Evolutionary conservation across 2,888 invertebrate species (phyloP).

Genomic region (Brachypalpus laphriformis): DNA sequence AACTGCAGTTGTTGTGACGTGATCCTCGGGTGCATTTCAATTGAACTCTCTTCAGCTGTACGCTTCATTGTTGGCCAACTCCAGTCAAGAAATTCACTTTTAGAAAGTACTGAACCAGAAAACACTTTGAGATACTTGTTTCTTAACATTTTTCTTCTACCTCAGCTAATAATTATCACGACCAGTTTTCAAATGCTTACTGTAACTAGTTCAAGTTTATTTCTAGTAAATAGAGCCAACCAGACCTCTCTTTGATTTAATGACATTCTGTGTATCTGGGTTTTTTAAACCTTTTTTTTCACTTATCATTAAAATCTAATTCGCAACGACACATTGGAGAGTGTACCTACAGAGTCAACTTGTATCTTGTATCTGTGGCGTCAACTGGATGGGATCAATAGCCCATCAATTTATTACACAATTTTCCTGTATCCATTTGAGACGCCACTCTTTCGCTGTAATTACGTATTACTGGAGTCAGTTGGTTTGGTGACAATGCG

Average conservation of each 20-base stretch:
- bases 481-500: not conserved
- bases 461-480: constrained; percentile 9
- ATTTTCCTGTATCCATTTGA: not conserved
- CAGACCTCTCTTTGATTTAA: constrained; percentile 10
- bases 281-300: not conserved
- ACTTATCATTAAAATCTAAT: constrained; percentile 17
- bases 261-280: constrained; percentile 14
- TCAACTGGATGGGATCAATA: constrained; percentile 32
- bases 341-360: not conserved
- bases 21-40: constrained; percentile 33
- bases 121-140: constrained; percentile 41
- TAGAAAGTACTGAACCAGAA: constrained; percentile 63
- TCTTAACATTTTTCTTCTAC: not conserved
- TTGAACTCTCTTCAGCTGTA: constrained; percentile 14
- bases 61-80: not conserved
- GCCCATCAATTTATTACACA: constrained; percentile 8
- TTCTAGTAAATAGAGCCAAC: constrained; percentile 18
- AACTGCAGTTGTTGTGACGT: constrained; percentile 2
- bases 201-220: constrained; percentile 59
- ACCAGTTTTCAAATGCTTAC: constrained; percentile 47
- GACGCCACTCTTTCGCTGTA: constrained; percentile 6
- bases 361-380: not conserved
- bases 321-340: not conserved
- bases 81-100: constrained; percentile 64
- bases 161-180: constrained; percentile 39